Base-by-base conservation (phyloP, 2,888 invertebrate species). In the Polymixis flavicincta region DNA sequence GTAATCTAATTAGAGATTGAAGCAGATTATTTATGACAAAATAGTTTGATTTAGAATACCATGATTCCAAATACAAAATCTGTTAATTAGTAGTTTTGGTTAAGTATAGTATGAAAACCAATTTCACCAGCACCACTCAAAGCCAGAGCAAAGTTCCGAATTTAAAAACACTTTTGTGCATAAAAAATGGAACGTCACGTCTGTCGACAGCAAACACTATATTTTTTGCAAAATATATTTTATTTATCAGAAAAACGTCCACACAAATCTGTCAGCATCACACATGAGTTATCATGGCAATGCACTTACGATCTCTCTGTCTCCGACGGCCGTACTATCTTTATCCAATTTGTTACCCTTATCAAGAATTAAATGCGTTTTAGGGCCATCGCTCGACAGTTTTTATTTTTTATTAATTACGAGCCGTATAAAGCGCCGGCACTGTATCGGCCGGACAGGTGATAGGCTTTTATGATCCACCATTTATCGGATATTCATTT, bases 271-370 rank as follows among this genome's bases (percentile, higher is more conserved):
- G 79, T 85, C 90, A 77, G 70, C 85, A 88, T 89, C 89, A 90
- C 90, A 92, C 92, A 92, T 92, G 92, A 95, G 91, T 94, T 96
- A 96, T 96, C 96, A 94, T 92, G 87, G 93, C 94, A 94, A 95
- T 96, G 96, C 96, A 96, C 96, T 96, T 95, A 96, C 96, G 93
- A 96, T 96, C 96, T 95, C 93, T 93, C 93, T 95, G 95, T 95
- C 95, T 93, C 93, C 92, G 91, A 92, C 90, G 87, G 90, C 90
- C 90, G 90, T 94, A 93, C 95, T 96, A 96, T 96, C 96, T 96
- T 93, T 94, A 96, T 96, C 94, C 96, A 96, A 96, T 96, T 96
- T 96, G 96, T 96, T 96, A 96, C 95, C 96, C 95, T 95, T 96
- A 96, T 96, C 96, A 94, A 93, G 94, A 94, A 96, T 96, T 96